Conservation (phyloP, 2,113 vertebrate genomes). For the Neolamprologus longior region DNA sequence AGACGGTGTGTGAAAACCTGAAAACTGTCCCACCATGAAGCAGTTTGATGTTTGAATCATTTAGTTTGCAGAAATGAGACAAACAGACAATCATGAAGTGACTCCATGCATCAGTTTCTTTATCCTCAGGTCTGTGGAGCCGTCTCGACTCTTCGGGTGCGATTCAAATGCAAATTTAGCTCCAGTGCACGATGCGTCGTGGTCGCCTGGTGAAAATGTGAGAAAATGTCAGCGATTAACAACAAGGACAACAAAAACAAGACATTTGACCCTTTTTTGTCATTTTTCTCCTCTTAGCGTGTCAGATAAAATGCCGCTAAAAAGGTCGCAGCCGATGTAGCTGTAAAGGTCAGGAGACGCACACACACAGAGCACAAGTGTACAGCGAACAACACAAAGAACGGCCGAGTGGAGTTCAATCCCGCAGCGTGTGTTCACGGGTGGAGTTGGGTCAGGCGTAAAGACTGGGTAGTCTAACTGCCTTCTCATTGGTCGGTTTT, state of each 20-base stretch:
- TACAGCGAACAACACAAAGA: not conserved
- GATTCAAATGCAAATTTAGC: not conserved
- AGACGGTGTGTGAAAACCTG: not conserved
- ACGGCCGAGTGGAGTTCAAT: not conserved
- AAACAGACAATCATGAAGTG: not conserved
- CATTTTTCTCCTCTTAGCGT: not conserved
- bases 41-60: not conserved
- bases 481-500: not conserved
- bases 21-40: not conserved
- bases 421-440: not conserved
- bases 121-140: not conserved
- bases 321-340: not conserved
- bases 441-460: not conserved
- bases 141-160: not conserved
- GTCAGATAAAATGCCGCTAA: not conserved
- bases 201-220: not conserved
- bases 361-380: not conserved
- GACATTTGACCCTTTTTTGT: not conserved
- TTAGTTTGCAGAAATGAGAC: not conserved
- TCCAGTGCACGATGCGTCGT: not conserved
- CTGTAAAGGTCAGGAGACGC: constrained; percentile 7
- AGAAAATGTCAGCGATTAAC: not conserved
- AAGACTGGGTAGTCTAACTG: not conserved
- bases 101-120: not conserved
- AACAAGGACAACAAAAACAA: not conserved